Conservation (phyloP, 64 coral and sea anemone species). For the Hydrozoanthus tunicans region DNA sequence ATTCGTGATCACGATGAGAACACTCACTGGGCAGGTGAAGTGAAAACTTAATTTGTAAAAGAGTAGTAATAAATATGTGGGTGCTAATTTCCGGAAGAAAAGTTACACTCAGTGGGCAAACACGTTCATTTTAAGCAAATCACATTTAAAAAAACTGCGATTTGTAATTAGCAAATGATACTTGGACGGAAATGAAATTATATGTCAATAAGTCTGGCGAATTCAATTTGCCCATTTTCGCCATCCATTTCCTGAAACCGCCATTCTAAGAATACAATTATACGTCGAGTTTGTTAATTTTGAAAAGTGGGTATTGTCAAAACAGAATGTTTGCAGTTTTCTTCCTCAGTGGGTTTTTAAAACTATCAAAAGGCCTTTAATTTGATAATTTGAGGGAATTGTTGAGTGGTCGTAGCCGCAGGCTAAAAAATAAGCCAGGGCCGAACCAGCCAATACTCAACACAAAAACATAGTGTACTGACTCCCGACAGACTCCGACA, state of each 20-base stretch:
- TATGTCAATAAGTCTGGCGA: conserved; percentile 36
- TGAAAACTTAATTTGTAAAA: conserved; percentile 39
- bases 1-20: conserved; percentile 43
- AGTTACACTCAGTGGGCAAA: conserved; percentile 54
- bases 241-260: conserved; percentile 30
- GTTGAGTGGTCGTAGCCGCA: conserved; percentile 2
- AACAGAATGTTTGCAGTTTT: conserved; percentile 37
- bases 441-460: neutral
- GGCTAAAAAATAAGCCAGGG: neutral
- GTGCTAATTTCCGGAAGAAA: conserved; percentile 57
- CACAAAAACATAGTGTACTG: neutral
- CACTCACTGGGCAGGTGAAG: conserved; percentile 22
- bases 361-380: conserved; percentile 50
- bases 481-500: too few species aligned
- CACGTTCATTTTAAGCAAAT: conserved; percentile 58
- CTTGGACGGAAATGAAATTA: conserved; percentile 54
- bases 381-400: conserved; percentile 60
- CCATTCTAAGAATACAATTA: conserved; percentile 30
- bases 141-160: conserved; percentile 57
- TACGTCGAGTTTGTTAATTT: conserved; percentile 38
- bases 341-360: conserved; percentile 47
- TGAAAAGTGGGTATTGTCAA: conserved; percentile 61
- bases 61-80: conserved; percentile 54
- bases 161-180: conserved; percentile 62
- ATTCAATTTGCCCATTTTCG: conserved; percentile 51